Evolutionary conservation across 2,797 vertebrate genomes (phyloP).

Genomic region (Ceyx erithaca): DNA sequence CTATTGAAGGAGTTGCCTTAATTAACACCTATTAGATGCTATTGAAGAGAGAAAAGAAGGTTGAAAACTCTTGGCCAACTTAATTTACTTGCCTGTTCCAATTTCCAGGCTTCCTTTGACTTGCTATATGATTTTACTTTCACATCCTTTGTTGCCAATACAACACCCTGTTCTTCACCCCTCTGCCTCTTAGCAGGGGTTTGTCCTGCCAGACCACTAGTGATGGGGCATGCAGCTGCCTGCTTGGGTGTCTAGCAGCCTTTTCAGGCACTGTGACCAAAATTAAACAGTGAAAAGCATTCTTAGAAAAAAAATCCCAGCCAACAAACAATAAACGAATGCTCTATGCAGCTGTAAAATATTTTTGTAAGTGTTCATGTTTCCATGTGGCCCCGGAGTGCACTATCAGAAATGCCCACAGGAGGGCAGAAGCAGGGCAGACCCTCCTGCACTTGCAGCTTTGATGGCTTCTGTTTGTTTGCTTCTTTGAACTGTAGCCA

Average conservation of each 20-base stretch:
- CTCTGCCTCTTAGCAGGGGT: neutral
- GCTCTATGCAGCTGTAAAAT: neutral
- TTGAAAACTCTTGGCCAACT: neutral
- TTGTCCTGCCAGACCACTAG: neutral
- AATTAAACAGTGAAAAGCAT: neutral
- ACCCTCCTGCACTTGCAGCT: neutral
- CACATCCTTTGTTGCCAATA: neutral
- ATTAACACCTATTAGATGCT: neutral
- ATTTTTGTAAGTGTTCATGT: neutral
- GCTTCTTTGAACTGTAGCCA: neutral
- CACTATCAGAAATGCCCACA: neutral
- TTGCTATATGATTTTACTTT: neutral
- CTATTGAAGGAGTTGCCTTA: neutral
- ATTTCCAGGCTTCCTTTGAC: neutral
- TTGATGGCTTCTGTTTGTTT: neutral
- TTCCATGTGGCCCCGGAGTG: neutral
- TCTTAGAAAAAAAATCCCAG: neutral
- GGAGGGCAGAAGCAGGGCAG: conserved; percentile 32
- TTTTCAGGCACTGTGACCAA: neutral
- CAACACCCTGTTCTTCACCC: neutral
- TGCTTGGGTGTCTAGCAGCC: neutral
- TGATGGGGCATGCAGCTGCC: neutral
- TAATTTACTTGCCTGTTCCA: neutral
- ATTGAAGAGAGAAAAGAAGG: neutral
- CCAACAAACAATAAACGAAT: neutral